These are phyloP conservation scores for Pedetes capensis DNA, from an alignment of 2,113 vertebrate genomes.

Conservation along the genomic window DNA sequence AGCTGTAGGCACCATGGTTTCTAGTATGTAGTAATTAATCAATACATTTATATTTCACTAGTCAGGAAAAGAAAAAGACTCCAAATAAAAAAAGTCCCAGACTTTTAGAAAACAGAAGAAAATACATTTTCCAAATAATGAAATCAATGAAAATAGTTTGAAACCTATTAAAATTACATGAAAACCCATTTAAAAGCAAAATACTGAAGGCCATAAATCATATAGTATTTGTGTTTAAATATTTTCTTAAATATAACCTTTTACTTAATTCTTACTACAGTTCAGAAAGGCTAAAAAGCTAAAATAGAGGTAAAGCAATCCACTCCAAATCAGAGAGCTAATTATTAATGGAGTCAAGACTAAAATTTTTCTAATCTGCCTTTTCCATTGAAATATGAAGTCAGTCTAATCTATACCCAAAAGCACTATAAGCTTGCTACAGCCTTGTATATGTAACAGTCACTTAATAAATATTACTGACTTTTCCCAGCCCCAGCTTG, in stretches of 20 bases:
- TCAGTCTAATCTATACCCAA: conserved; percentile 55
- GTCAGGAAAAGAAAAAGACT: neutral
- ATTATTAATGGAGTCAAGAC: conserved; percentile 53
- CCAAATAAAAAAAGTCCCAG: neutral
- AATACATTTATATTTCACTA: neutral
- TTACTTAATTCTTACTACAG: conserved; percentile 28
- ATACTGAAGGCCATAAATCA: conserved; percentile 10
- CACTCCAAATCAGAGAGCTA: conserved; percentile 12
- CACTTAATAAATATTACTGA: conserved; percentile 64
- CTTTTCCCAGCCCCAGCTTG: conserved; percentile 39
- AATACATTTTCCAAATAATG: conserved; percentile 13
- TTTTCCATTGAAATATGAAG: conserved; percentile 61
- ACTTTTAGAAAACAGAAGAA: neutral
- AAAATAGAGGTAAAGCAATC: conserved; percentile 8
- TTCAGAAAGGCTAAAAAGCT: conserved; percentile 22
- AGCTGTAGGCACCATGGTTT: neutral
- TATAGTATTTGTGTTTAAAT: conserved; percentile 37
- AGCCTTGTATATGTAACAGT: conserved; percentile 6
- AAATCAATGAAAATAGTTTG: conserved; percentile 16
- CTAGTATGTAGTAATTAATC: neutral
- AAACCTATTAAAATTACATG: conserved; percentile 1
- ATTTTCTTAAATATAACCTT: conserved; percentile 28
- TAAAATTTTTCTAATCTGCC: conserved; percentile 55
- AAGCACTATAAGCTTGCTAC: conserved; percentile 44
- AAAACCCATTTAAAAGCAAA: conserved; percentile 6